Evolutionary conservation across 2,113 vertebrate species (phyloP).

Genomic region (Gymnarchus niloticus): DNA sequence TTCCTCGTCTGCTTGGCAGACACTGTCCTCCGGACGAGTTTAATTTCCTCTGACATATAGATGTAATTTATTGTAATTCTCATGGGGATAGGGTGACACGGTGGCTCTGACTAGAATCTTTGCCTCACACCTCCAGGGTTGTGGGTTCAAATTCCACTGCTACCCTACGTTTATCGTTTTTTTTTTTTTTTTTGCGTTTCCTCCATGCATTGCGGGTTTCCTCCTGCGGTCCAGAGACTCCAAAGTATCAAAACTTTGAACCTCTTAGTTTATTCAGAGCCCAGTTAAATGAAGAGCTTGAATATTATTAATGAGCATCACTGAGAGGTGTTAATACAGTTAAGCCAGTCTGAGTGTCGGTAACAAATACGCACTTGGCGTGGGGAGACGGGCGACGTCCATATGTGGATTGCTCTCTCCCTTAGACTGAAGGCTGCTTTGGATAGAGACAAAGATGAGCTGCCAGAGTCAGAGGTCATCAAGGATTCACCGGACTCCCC

Average conservation of each 20-base stretch:
- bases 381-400: background rate
- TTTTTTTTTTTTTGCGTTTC: background rate
- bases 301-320: background rate
- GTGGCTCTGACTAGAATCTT: background rate
- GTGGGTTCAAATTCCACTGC: background rate
- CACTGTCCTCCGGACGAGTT: background rate
- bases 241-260: background rate
- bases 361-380: background rate
- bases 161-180: background rate
- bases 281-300: background rate
- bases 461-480: constrained; percentile 82
- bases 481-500: constrained; percentile 98
- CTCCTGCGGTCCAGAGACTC: background rate
- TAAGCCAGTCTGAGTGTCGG: background rate
- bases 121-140: background rate
- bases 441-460: constrained; percentile 85
- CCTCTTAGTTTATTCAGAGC: background rate
- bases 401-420: background rate
- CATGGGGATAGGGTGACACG: background rate
- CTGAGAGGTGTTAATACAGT: background rate
- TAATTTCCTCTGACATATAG: background rate
- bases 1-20: background rate
- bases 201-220: background rate
- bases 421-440: constrained; percentile 76
- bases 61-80: background rate